Base-by-base conservation (phyloP, 2,113 vertebrate species). In the Carassius carassius region DNA sequence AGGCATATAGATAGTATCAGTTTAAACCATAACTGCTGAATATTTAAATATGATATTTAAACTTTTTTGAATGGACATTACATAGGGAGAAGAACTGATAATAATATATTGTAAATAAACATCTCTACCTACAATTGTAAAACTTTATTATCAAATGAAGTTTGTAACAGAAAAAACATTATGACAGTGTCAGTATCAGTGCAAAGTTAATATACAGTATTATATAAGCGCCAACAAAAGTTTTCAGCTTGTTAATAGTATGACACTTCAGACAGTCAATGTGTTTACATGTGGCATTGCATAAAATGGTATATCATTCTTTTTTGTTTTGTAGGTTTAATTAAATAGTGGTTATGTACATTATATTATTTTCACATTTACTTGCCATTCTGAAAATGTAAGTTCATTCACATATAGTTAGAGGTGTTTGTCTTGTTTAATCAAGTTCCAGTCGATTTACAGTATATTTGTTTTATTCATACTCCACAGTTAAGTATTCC, bases 151-250 rank as follows among this genome's bases (percentile, higher is more conserved):
- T 77, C 12, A 77, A 58, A 7, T 51, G 1, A 41, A 37, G 19
- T 63, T 63, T 85, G 65, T 41, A 85, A 72, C 54, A 82, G 17
- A 37, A 82, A 67, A 74, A 78, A 74, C 83, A 65, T 77, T 78
- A 81, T 17, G 60, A 77, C 83, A 65, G 25, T 5, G 49, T 25
- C 56, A 82, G 67, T 54, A 23, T 11, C 44, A 87, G 80, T 80
- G 67, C 82, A 87, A 65, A 25, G 23, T 29, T 78, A 69, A 84
- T 12, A 47, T 80, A 81, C 63, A 84, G 37, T 70, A 60, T 67
- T 58, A 9, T 51, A 74, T 87, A 87, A 87, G 80, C 85, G 84
- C 75, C 37, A 79, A 9, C 32, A 74, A 60, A 60, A 5, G 11
- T 51, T 9, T 75, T 74, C 47, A 60, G 60, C 35, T 81, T 72